These are phyloP conservation scores for Microtus montanus DNA, from an alignment of 2,113 vertebrate genomes.

Conservation along the genomic window DNA sequence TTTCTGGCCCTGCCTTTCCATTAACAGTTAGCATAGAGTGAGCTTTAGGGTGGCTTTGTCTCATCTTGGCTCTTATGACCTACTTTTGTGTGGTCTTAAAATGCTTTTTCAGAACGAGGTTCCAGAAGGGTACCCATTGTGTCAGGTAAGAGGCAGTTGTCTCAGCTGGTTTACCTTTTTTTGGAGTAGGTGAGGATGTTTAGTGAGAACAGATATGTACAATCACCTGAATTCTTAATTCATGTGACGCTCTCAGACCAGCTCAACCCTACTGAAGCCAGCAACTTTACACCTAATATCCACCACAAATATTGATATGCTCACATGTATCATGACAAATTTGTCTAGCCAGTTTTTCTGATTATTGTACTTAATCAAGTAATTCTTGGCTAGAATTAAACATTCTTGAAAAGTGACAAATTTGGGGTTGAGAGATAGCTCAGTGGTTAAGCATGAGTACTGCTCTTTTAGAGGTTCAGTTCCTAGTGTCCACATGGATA, in stretches of 20 bases:
- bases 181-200: neutral
- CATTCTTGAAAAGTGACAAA: neutral
- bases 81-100: conserved; percentile 53
- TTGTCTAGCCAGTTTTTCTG: conserved; percentile 27
- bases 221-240: conserved; percentile 31
- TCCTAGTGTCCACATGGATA: no score
- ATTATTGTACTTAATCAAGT: conserved; percentile 43
- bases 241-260: neutral
- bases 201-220: conserved; percentile 6
- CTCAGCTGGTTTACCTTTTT: conserved; percentile 20
- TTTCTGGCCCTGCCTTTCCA: conserved; percentile 29
- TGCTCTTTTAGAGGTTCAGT: neutral
- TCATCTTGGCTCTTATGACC: conserved; percentile 3
- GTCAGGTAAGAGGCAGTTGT: conserved; percentile 31
- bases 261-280: neutral
- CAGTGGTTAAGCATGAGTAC: neutral
- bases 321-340: neutral
- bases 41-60: neutral
- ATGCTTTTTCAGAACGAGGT: conserved; percentile 37
- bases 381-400: conserved; percentile 46
- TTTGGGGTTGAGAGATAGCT: neutral
- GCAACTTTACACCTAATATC: neutral
- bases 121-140: neutral
- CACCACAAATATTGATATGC: neutral
- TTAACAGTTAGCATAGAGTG: conserved; percentile 19